Evolutionary conservation across 2,113 vertebrate species (phyloP).

Genomic region (Ptilorrhoa leucosticta): DNA sequence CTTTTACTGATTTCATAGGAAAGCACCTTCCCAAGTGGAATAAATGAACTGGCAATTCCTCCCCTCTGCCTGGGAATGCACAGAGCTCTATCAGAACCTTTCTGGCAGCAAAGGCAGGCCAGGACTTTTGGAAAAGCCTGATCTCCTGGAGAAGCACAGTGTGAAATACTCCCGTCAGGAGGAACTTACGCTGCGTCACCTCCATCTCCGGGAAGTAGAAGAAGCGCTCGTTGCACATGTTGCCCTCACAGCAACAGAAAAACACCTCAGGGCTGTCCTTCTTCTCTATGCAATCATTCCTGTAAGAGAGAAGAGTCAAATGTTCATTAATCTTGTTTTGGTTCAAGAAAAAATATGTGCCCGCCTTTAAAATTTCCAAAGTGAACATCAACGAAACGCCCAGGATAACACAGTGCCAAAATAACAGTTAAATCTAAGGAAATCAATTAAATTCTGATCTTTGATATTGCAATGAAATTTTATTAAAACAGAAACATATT

Average conservation of each 20-base stretch:
- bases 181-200: slow-evolving; percentile 79
- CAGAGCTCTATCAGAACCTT: background rate
- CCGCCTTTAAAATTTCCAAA: accelerated
- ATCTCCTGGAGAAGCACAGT: background rate
- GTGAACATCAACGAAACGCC: accelerated
- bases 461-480: background rate
- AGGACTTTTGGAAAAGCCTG: background rate
- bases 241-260: slow-evolving; percentile 98
- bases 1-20: background rate
- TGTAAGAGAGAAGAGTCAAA: background rate
- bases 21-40: background rate
- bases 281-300: slow-evolving; percentile 92
- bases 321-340: background rate
- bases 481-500: background rate
- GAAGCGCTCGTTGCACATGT: slow-evolving; percentile 94
- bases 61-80: background rate
- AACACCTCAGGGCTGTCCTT: slow-evolving; percentile 95
- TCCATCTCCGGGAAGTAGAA: slow-evolving; percentile 87
- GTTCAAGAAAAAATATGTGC: background rate
- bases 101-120: background rate
- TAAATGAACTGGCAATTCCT: background rate
- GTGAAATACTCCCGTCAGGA: accelerated
- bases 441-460: accelerated
- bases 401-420: accelerated
- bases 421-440: background rate